Base-by-base conservation (phyloP, 1,140 invertebrate species). In the Hylaeus volcanicus region DNA sequence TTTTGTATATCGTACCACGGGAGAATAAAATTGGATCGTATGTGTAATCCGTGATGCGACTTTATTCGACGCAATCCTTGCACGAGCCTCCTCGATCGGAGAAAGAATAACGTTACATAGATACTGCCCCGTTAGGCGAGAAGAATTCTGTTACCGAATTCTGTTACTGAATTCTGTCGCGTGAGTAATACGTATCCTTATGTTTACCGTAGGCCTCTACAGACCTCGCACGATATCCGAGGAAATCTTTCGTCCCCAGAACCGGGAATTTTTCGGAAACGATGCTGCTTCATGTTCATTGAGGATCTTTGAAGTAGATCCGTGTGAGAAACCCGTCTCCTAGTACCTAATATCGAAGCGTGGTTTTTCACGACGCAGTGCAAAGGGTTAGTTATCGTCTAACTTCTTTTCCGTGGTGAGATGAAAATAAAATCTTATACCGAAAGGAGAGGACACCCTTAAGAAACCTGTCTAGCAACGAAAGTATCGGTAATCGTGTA, bases 401-500 rank as follows among this genome's bases (percentile, higher is more conserved):
- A 51, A 51, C 51, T 0, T 11, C 51, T 9, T 9, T 11, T 45
- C 26, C 43, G 43, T 3, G 43, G 5, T 37, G 61, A 61, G n/a
- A 9, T 6, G 5, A n/a, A 26, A 48, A 1, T 12, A 51, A n/a
- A 68, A 26, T 4, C 43, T 48, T 41, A 3, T 56, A 3, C 45
- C 39, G 3, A 39, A 41, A 14, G 68, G 37, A 37, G 53, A 41
- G 11, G 69, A 68, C 15, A 51, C 65, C 65, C 48, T 68, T 8
- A 53, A 55, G 69, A 71, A 53, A 71, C 69, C 69, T 39, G 37
- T 15, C 69, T 43, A 56, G 39, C 68, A 26, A 41, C 51, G 51
- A 51, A 51, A 51, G 51, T 3, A 48, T 66, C 45, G 65, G 51
- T 12, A 15, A 64, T 14, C 61, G 39, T 64, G 3, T 41, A 1